These are phyloP conservation scores for Turdus rufiventris DNA, from an alignment of 2,113 vertebrate species.

Conservation along the genomic window DNA sequence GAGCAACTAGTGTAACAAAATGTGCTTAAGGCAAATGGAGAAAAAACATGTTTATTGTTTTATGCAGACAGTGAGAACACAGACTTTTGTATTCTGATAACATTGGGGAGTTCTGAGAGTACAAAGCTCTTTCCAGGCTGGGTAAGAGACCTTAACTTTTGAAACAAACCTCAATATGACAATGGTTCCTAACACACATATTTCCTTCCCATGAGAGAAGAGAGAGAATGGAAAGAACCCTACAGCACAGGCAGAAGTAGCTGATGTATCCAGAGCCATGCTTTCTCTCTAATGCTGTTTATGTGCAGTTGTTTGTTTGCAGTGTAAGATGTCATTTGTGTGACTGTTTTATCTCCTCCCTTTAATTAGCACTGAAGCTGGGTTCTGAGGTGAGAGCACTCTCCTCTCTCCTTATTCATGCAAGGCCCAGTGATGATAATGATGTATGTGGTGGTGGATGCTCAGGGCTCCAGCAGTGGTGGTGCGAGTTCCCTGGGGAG, in stretches of 20 bases:
- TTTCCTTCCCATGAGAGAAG: background rate
- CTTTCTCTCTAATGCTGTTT: background rate
- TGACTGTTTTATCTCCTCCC: background rate
- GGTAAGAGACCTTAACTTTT: background rate
- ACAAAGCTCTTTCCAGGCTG: background rate
- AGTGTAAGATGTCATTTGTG: background rate
- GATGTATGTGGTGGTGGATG: background rate
- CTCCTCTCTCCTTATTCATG: background rate
- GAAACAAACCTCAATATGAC: background rate
- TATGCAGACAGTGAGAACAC: background rate
- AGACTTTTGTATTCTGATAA: background rate
- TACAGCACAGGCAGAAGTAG: background rate
- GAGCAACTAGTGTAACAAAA: background rate
- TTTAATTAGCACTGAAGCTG: background rate
- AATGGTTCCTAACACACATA: background rate
- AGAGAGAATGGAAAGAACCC: background rate
- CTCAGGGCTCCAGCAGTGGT: rapidly evolving
- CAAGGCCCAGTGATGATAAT: background rate
- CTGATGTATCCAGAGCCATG: background rate
- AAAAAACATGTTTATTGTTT: background rate
- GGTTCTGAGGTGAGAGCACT: background rate
- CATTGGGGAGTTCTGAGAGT: background rate
- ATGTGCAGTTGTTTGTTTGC: background rate
- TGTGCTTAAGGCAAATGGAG: background rate
- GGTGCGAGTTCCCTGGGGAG: rapidly evolving